Conservation (phyloP, 2,797 vertebrate genomes). For the Margarornis squamiger region DNA sequence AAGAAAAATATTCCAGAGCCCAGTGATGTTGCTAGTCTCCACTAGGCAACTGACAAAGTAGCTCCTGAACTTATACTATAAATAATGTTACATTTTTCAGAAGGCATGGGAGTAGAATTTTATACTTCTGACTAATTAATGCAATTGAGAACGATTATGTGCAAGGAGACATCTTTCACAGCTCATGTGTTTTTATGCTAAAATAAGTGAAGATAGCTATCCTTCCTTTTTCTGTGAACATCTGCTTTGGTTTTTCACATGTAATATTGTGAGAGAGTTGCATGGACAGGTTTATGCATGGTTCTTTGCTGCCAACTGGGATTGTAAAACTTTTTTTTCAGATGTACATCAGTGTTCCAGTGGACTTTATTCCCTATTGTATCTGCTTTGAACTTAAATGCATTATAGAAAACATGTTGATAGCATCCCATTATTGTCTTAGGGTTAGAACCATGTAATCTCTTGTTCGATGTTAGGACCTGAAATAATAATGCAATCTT, state of each 20-base stretch:
- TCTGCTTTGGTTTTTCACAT: background rate
- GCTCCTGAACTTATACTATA: background rate
- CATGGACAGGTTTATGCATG: background rate
- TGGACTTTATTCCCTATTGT: background rate
- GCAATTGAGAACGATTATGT: background rate
- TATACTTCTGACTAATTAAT: constrained; percentile 2
- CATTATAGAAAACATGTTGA: background rate
- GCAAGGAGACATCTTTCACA: background rate
- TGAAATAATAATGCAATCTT: background rate
- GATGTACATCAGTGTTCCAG: fast-evolving
- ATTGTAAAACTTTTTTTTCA: background rate
- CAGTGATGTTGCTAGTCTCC: background rate
- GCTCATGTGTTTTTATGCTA: constrained; percentile 13
- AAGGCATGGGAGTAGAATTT: background rate
- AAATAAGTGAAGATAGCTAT: background rate
- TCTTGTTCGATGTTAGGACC: background rate
- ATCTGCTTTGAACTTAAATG: background rate
- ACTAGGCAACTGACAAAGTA: background rate
- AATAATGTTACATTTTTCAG: background rate
- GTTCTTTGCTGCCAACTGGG: background rate
- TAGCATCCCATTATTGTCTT: background rate
- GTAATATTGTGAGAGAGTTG: background rate
- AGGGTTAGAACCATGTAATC: background rate
- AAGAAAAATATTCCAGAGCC: background rate
- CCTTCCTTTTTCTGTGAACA: background rate